Evolutionary conservation across 1,140 invertebrate species (phyloP).

Genomic region (Drosophila lacertosa): DNA sequence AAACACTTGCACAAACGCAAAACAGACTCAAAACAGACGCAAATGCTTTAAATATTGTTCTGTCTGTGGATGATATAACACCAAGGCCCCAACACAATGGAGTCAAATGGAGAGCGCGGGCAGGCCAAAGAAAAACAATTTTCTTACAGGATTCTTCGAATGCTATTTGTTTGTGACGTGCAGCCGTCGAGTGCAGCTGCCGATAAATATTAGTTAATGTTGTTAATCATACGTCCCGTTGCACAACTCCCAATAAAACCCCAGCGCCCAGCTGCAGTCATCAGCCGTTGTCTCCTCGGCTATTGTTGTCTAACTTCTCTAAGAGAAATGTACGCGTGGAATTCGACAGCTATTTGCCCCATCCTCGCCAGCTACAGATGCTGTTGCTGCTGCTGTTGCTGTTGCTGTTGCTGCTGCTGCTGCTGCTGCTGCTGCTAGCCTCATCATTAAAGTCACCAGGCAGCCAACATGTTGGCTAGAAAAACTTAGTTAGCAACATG

Average conservation of each 20-base stretch:
- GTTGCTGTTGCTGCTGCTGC: not conserved
- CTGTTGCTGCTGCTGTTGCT: slow-evolving; percentile 21
- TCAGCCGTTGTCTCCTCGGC: slow-evolving; percentile 10
- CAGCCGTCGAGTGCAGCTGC: slow-evolving; percentile 20
- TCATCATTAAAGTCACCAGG: slow-evolving; percentile 28
- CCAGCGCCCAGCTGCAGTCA: slow-evolving; percentile 5
- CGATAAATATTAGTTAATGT: slow-evolving; percentile 67
- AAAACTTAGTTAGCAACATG: slow-evolving; percentile 43
- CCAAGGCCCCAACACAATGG: not conserved
- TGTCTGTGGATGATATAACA: not conserved
- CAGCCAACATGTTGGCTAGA: slow-evolving; percentile 13
- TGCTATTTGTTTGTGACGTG: slow-evolving; percentile 1
- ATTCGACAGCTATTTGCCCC: slow-evolving; percentile 27
- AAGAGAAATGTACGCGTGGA: slow-evolving; percentile 45
- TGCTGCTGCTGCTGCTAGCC: slow-evolving; percentile 3
- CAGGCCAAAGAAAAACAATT: slow-evolving; percentile 4
- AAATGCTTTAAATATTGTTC: slow-evolving; percentile 14
- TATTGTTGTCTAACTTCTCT: slow-evolving; percentile 56
- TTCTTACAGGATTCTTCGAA: slow-evolving; percentile 6
- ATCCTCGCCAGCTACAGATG: slow-evolving; percentile 1
- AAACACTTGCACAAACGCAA: slow-evolving; percentile 60
- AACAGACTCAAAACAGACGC: slow-evolving; percentile 14
- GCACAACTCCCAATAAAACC: slow-evolving; percentile 41
- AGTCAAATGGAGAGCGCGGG: not conserved
- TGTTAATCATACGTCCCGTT: slow-evolving; percentile 76